These are phyloP conservation scores for Phallusia fumigata DNA, from an alignment of 23 tunicate genomes.

Conservation along the genomic window DNA sequence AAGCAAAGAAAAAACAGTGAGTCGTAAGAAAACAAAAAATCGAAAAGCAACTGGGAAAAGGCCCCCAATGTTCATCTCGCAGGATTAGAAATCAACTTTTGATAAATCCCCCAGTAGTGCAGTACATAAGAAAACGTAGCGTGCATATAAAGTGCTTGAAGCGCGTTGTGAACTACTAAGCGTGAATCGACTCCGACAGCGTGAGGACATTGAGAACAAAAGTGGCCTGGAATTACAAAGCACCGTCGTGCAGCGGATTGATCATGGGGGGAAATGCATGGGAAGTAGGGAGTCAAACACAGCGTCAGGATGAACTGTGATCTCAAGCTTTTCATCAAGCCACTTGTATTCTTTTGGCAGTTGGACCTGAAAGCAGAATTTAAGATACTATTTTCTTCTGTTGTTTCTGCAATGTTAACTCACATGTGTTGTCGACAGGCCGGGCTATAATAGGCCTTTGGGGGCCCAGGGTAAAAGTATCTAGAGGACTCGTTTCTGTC, in stretches of 20 bases:
- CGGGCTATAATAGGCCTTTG: too few relatives aligned
- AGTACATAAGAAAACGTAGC: background rate
- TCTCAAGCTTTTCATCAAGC: slow-evolving; percentile 53
- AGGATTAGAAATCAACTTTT: background rate
- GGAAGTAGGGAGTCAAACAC: slow-evolving; percentile 47
- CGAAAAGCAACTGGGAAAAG: background rate
- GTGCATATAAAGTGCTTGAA: background rate
- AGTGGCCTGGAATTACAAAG: background rate
- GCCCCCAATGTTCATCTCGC: background rate
- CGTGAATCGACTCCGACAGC: slow-evolving; percentile 3
- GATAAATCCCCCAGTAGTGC: background rate
- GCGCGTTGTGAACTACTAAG: background rate
- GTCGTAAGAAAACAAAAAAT: background rate
- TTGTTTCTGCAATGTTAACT: too few relatives aligned
- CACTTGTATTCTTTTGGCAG: slow-evolving; percentile 68
- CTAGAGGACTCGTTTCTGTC: too few relatives aligned
- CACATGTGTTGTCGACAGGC: too few relatives aligned
- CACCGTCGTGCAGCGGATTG: background rate
- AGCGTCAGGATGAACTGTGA: slow-evolving; percentile 57
- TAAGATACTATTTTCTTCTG: too few relatives aligned
- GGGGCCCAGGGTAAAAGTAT: too few relatives aligned
- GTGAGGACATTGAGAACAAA: background rate
- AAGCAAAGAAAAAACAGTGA: slow-evolving; percentile 6
- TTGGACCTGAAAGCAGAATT: slow-evolving; percentile 41
- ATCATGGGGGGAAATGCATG: slow-evolving; percentile 45